Base-by-base conservation (phyloP, 2,797 vertebrate genomes). In the Gymnothorax javanicus region DNA sequence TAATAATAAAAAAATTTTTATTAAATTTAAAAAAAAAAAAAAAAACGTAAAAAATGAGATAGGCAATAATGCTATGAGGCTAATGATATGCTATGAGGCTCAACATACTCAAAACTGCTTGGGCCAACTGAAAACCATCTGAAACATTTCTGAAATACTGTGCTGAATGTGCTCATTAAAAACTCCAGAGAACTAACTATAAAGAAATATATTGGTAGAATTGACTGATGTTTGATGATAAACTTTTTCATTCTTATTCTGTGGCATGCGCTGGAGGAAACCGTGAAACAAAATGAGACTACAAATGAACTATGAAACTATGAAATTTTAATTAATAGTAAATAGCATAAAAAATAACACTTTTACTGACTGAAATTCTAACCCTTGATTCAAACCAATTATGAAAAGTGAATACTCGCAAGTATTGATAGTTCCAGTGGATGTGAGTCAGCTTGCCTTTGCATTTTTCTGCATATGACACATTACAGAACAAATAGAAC, bases 391-490 rank as follows among this genome's bases (percentile, higher is more conserved):
- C n/a, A 52, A 81, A 81, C 50, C n/a, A 81, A 81, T 23, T 56
- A 50, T 52, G 33, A 81, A 23, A 81, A 81, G 1, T 56, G n/a
- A 81, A 56, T 54, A 54, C 52, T 50, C 73, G 56, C 52, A 81
- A 77, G 20, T 77, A 77, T 17, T 81, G 77, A 77, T 77, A 81
- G 77, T 56, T 81, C 56, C 77, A 81, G 20, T 81, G 77, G 23
- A 81, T 20, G 56, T 23, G 50, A 17, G 4, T 81, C 50, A 77
- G 73, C 52, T 50, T 33, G 69, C 73, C 4, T 77, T 69, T 50
- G 73, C 15, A 77, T 77, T 77, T 73, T 77, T 77, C 43, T 56
- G 52, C 50, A 81, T 52, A 50, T 81, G 52, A 81, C 33, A 43
- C 33, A 43, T 43, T 43, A 43, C 33, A 43, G 33, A 43, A 43